Percentiles rank a stretch among this genome's conserved stretches.
Conservation (phyloP, 2,113 vertebrate species). For the Labrus mixtus region DNA sequence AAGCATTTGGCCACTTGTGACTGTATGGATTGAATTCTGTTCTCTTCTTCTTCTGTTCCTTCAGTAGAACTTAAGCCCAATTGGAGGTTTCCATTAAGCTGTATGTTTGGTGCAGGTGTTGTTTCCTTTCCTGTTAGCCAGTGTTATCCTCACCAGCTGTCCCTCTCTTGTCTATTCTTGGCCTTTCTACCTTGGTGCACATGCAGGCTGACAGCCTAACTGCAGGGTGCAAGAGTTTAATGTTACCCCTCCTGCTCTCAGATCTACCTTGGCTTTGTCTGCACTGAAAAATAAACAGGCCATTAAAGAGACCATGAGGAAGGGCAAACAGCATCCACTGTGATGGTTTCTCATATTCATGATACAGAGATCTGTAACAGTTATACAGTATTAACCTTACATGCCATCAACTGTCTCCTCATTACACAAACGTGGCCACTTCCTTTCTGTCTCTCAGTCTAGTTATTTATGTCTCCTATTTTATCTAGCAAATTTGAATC, state of each 20-base stretch:
- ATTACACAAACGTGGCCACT: too few species aligned
- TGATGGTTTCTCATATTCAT: background rate
- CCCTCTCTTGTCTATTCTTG: slow-evolving; percentile 64
- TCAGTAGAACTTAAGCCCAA: background rate
- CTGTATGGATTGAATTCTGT: too few species aligned
- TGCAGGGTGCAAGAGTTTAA: slow-evolving; percentile 48
- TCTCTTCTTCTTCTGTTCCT: background rate
- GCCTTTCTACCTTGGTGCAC: slow-evolving; percentile 59
- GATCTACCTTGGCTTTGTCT: slow-evolving; percentile 20
- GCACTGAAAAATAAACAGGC: slow-evolving; percentile 31
- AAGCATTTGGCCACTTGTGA: too few species aligned
- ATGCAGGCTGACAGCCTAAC: slow-evolving; percentile 71
- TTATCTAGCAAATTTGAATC: too few species aligned
- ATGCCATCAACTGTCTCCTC: too few species aligned
- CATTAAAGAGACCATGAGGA: slow-evolving; percentile 29
- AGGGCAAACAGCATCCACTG: background rate
- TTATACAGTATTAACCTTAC: too few species aligned
- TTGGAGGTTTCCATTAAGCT: background rate
- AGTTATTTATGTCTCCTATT: too few species aligned
- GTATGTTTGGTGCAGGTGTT: slow-evolving; percentile 35
- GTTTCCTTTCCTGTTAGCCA: slow-evolving; percentile 18
- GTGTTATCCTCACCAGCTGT: slow-evolving; percentile 38
- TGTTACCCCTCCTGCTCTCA: slow-evolving; percentile 36
- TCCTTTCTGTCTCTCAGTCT: too few species aligned
- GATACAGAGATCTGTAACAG: too few species aligned